These are phyloP conservation scores for Styela plicata DNA, from an alignment of 23 tunicate genomes.

Conservation along the genomic window DNA sequence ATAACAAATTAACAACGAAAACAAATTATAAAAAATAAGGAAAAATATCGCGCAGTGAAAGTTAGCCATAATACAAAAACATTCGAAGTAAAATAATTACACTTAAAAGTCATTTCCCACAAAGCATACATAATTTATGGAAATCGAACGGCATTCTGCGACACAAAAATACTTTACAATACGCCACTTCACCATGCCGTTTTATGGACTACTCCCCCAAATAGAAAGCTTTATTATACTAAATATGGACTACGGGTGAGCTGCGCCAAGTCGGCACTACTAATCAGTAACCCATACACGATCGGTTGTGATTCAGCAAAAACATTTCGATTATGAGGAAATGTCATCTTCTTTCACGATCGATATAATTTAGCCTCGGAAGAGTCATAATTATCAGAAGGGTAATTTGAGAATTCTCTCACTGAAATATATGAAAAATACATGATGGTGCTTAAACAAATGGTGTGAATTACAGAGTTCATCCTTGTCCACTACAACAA, in stretches of 20 bases:
- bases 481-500: too few relatives aligned
- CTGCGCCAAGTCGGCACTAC: too few relatives aligned
- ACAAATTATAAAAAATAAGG: too few relatives aligned
- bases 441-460: not conserved
- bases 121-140: not conserved
- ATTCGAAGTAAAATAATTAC: not conserved
- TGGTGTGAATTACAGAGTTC: not conserved
- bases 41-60: not conserved
- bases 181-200: not conserved
- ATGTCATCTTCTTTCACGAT: not conserved
- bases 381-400: not conserved
- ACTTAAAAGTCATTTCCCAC: not conserved
- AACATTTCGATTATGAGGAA: too few relatives aligned
- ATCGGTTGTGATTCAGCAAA: too few relatives aligned
- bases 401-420: not conserved
- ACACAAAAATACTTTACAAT: not conserved
- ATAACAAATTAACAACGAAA: too few relatives aligned
- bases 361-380: not conserved
- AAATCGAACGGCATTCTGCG: not conserved
- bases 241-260: too few relatives aligned
- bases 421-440: not conserved
- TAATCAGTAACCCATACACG: too few relatives aligned
- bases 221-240: too few relatives aligned
- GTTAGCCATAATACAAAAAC: not conserved
- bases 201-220: not conserved